phyloP scores from a whole-genome alignment of 2,113 vertebrate genomes.

The Dipodomys ordii region DNA sequence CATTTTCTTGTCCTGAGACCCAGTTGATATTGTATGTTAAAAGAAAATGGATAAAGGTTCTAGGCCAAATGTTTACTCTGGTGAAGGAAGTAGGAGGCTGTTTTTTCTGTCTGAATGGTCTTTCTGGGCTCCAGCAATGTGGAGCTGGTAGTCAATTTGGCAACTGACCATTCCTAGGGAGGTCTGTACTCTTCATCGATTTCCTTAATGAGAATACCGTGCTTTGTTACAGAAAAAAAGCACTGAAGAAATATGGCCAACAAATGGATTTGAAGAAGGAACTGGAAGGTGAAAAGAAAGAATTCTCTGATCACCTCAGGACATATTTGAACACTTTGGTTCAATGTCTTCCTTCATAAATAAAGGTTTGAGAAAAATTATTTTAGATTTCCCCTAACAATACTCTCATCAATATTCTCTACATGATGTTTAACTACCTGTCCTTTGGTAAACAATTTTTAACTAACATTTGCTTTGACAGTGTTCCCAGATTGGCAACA shows the following conservation, averaged over 20 bases:
- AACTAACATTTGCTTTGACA: constrained; percentile 85
- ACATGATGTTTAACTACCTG: constrained; percentile 81
- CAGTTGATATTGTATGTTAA: constrained; percentile 11
- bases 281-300: not conserved
- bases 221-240: not conserved
- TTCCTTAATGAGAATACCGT: constrained; percentile 63
- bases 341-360: constrained; percentile 55
- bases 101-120: constrained; percentile 55
- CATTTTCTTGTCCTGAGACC: constrained; percentile 54
- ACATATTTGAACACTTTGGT: constrained; percentile 21
- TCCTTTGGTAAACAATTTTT: constrained; percentile 84
- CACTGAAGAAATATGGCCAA: not conserved
- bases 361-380: constrained; percentile 58
- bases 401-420: constrained; percentile 61
- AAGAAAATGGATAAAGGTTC: constrained; percentile 56
- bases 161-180: not conserved
- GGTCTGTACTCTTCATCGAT: constrained; percentile 40
- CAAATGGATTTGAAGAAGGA: not conserved
- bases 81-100: constrained; percentile 72
- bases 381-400: constrained; percentile 72
- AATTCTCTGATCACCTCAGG: not conserved
- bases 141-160: constrained; percentile 59
- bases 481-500: constrained; percentile 77
- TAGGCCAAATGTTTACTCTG: not conserved
- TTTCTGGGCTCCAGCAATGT: constrained; percentile 22